Evolutionary conservation across 1,140 invertebrate species (phyloP).

Genomic region (Agrilus planipennis): DNA sequence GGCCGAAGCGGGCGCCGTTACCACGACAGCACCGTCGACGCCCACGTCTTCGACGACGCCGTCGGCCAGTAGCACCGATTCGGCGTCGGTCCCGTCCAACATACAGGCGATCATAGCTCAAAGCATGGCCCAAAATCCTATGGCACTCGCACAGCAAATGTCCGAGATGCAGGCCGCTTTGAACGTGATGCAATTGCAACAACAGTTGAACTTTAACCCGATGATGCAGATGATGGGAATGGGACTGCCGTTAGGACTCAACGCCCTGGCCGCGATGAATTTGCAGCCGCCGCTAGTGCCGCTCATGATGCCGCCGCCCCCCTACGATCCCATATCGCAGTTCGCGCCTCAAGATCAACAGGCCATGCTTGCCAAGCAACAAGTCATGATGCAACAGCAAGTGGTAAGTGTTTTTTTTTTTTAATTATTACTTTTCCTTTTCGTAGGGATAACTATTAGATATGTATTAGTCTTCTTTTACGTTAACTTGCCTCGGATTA

Average conservation of each 20-base stretch:
- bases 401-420: slow-evolving; percentile 40
- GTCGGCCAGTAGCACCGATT: slow-evolving; percentile 51
- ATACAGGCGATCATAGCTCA: slow-evolving; percentile 36
- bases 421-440: no score
- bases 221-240: slow-evolving; percentile 77
- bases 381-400: slow-evolving; percentile 54
- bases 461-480: no score
- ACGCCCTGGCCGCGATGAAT: slow-evolving; percentile 77
- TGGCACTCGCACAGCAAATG: slow-evolving; percentile 64
- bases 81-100: slow-evolving; percentile 43
- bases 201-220: slow-evolving; percentile 70
- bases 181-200: slow-evolving; percentile 79
- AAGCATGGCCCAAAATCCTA: slow-evolving; percentile 38
- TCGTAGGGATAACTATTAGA: no score
- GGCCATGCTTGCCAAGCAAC: slow-evolving; percentile 53
- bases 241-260: slow-evolving; percentile 69
- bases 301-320: slow-evolving; percentile 77
- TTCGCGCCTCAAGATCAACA: slow-evolving; percentile 40
- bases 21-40: slow-evolving; percentile 48
- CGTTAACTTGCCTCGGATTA: no score
- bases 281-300: slow-evolving; percentile 76
- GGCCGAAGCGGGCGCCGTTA: slow-evolving; percentile 39
- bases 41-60: slow-evolving; percentile 42
- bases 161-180: slow-evolving; percentile 75
- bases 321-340: slow-evolving; percentile 53